Evolutionary conservation across 1,140 invertebrate genomes (phyloP).

Genomic region (Copidosoma floridanum): DNA sequence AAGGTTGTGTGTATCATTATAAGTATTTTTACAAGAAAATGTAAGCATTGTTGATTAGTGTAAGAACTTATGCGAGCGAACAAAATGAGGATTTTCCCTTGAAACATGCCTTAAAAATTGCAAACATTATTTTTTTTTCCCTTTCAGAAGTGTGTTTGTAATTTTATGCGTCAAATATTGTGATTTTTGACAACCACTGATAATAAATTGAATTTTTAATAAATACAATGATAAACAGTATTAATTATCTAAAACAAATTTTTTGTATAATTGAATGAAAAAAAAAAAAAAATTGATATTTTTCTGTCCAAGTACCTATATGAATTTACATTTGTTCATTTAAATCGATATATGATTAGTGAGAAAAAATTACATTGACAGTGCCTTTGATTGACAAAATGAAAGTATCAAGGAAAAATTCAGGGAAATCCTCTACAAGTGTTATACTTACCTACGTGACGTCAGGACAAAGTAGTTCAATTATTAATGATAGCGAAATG

Average conservation of each 20-base stretch:
- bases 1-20: constrained; percentile 57
- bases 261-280: too few relatives aligned
- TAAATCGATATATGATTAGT: too few relatives aligned
- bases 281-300: too few relatives aligned
- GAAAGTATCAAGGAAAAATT: neutral
- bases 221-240: too few relatives aligned
- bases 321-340: too few relatives aligned
- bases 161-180: too few relatives aligned
- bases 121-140: too few relatives aligned
- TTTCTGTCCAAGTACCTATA: too few relatives aligned
- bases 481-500: constrained; percentile 4
- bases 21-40: constrained; percentile 43
- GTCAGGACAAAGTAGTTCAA: neutral
- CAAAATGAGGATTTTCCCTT: constrained; percentile 11
- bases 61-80: neutral
- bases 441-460: constrained; percentile 1
- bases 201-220: too few relatives aligned
- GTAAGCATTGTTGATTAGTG: constrained; percentile 56
- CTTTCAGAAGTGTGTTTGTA: constrained; percentile 1
- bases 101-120: neutral
- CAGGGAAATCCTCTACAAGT: neutral
- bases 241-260: too few relatives aligned
- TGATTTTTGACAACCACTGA: too few relatives aligned
- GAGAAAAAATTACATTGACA: too few relatives aligned
- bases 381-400: neutral